Evolutionary conservation across 2,797 vertebrate genomes (phyloP), one percentile per base, ranked within the genome.

Genomic region (Chromis chromis): DNA sequence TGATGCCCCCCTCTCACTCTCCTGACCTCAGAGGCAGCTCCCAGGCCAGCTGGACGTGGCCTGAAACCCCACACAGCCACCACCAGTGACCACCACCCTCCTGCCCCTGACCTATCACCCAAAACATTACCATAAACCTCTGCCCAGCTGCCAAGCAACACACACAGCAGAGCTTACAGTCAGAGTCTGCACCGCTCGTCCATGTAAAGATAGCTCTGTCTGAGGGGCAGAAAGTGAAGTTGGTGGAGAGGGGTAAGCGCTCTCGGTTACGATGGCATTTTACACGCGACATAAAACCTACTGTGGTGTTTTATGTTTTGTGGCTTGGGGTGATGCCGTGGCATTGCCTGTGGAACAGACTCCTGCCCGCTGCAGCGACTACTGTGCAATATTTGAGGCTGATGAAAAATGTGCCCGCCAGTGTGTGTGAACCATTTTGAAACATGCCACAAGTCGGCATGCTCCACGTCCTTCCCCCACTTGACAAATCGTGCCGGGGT

Each of bases 41-140:
- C 65, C 78, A 84, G 78, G 80, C 87, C 91, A 91, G 81, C 86
- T 93, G 87, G 86, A 89, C 31, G 4, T 57, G 21, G 82, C 65
- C 77, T 72, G 72, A 88, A 92, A 89, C 86, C 89, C 86, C 91
- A 90, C 88, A 90, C 63, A 78, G 83, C 79, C 83, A 80, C 89
- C 86, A 78, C 81, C 86, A 73, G 65, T 74, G 76, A 79, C 81
- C 60, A 42, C 88, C 89, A 86, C 85, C 83, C 84, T 81, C 80
- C 81, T 86, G 83, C 80, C 86, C 82, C 82, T 87, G 91, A 93
- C 87, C 86, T 88, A 90, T 92, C 91, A 88, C 87, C 91, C 90
- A 86, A 92, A 88, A 86, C 86, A 92, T 92, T 92, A 89, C 83
- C 91, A 92, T 93, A 90, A 91, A 92, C 83, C 74, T 78, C 79